Evolutionary conservation across 2,113 vertebrate genomes (phyloP).

Genomic region (Chrysemys picta): DNA sequence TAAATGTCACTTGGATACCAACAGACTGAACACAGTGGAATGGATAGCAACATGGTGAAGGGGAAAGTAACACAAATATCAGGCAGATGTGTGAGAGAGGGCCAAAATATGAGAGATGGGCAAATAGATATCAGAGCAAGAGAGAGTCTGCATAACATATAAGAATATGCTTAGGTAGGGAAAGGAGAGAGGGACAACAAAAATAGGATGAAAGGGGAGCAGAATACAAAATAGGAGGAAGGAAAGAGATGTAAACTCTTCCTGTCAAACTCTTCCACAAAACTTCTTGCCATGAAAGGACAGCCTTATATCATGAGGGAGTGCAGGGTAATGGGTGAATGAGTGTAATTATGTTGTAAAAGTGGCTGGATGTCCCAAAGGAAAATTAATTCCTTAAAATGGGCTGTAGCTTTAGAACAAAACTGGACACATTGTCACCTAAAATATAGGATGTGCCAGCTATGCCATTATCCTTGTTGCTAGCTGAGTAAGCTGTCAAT

Average conservation of each 20-base stretch:
- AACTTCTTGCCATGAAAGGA: not conserved
- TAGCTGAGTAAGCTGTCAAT: not conserved
- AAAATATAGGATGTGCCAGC: not conserved
- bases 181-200: not conserved
- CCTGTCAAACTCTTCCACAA: not conserved
- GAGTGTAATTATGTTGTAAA: conserved; percentile 4
- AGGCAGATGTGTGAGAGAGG: not conserved
- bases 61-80: not conserved
- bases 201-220: not conserved
- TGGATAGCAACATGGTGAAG: not conserved
- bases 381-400: conserved; percentile 5
- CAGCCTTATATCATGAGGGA: not conserved
- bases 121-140: not conserved
- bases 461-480: not conserved
- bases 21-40: not conserved
- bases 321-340: not conserved
- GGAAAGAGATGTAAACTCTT: not conserved
- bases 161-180: not conserved
- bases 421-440: not conserved
- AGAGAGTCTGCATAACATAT: not conserved
- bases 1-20: not conserved
- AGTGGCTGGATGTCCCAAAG: not conserved
- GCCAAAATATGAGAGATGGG: fast-evolving
- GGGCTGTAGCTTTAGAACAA: not conserved
- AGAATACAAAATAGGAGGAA: not conserved